Evolutionary conservation across 2,113 vertebrate species (phyloP).

Genomic region (Meleagris gallopavo): DNA sequence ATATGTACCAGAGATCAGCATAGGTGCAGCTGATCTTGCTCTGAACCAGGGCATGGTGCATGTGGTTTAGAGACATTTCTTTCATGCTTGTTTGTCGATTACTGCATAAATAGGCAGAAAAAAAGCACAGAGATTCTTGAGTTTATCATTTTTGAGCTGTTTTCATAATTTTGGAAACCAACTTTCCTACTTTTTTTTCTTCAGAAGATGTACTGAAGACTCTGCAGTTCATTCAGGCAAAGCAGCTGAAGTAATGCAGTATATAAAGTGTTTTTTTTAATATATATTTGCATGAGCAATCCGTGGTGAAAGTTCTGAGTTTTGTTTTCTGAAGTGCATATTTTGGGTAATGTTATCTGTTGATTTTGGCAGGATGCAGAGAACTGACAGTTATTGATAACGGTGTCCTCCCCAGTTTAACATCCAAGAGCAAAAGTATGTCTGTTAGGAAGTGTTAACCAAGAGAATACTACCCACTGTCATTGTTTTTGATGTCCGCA

Average conservation of each 20-base stretch:
- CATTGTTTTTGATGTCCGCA: background rate
- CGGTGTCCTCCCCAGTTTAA: background rate
- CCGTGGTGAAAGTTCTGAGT: background rate
- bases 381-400: background rate
- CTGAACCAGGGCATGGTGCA: background rate
- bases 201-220: background rate
- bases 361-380: background rate
- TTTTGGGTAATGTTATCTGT: background rate
- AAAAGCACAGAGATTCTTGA: background rate
- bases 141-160: background rate
- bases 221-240: background rate
- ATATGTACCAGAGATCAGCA: accelerated
- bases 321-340: background rate
- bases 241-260: background rate
- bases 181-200: background rate
- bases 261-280: background rate
- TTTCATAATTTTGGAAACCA: background rate
- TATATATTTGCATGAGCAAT: background rate
- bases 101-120: background rate
- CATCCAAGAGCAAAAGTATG: background rate
- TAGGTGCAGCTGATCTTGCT: background rate
- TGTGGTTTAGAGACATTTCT: background rate
- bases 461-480: background rate
- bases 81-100: background rate
- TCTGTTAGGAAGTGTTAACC: background rate